Evolutionary conservation across 2,888 invertebrate genomes (phyloP), one percentile per base, ranked within the genome.

Genomic region (Dromius quadrimaculatus): DNA sequence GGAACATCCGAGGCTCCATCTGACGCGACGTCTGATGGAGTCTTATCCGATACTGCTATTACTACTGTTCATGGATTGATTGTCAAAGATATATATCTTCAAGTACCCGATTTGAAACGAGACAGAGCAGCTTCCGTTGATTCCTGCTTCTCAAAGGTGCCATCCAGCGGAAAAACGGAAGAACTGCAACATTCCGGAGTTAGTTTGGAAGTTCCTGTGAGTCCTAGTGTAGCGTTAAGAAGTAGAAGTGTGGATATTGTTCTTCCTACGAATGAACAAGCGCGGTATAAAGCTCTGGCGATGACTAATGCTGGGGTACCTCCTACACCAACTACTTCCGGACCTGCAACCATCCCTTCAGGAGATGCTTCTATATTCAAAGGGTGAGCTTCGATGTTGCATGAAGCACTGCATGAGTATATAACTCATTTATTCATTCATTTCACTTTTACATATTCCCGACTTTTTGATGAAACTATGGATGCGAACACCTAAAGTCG

Each of bases 111-210:
- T 77, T 81, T 94, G 74, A 92, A 90, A 79, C 87, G 94, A 20
- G 94, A 94, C 79, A 88, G 94, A 13, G 94, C 94, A 13, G 94
- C 93, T 28, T 94, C 94, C 0, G 93, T 95, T 1, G 94, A 94
- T 80, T 93, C 94, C 13, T 92, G 93, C 79, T 94, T 94, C 81
- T 89, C 92, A 71, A 91, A 92, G 83, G 87, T 91, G 62, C 87
- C 89, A 19, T 90, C 92, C 54, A 87, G 88, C 73, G 88, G 88
- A 66, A 88, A 91, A 80, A 89, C 91, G 15, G 90, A 90, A 77
- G 90, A 92, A 78, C 79, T 92, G 74, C 84, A 87, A 75, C 88
- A 90, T 76, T 88, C 88, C 64, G 86, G 85, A 20, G 85, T 85
- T 71, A 87, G 87, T 57, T 83, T 91, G 73, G 87, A 89, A 70